Percentiles rank a stretch among this genome's conserved stretches.
Conservation (phyloP, 2,888 invertebrate species). For the Ecliptopera silaceata region DNA sequence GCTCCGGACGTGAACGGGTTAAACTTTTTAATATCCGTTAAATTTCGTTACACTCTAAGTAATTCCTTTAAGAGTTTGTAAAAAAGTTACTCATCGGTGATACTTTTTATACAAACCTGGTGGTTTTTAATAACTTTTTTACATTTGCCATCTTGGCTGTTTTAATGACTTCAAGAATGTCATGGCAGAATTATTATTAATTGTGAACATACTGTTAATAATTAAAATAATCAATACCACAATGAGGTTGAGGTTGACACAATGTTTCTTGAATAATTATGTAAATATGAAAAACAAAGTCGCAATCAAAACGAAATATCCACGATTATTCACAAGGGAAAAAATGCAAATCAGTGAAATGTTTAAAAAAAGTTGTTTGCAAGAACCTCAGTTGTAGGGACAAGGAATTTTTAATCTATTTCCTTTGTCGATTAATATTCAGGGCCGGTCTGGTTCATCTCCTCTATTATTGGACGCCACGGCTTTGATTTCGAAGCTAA, state of each 20-base stretch:
- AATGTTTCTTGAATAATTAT: neutral
- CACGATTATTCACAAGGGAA: constrained; percentile 81
- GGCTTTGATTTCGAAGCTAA: constrained; percentile 78
- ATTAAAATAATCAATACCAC: neutral
- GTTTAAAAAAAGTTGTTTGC: constrained; percentile 80
- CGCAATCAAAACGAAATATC: constrained; percentile 62
- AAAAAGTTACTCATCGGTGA: constrained; percentile 24
- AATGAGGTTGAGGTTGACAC: neutral
- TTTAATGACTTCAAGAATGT: no score
- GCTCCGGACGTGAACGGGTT: constrained; percentile 63
- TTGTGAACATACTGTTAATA: no score
- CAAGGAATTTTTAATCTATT: constrained; percentile 83
- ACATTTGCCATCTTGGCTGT: no score
- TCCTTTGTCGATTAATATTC: constrained; percentile 83
- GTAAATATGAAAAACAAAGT: constrained; percentile 37
- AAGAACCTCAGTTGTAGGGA: constrained; percentile 70
- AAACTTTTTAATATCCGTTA: constrained; percentile 84
- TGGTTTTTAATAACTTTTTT: no score
- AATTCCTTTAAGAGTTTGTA: constrained; percentile 57
- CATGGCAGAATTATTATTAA: no score
- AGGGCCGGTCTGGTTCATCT: constrained; percentile 82
- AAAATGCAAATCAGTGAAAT: constrained; percentile 76
- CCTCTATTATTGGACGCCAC: constrained; percentile 77
- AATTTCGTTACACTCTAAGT: constrained; percentile 77
- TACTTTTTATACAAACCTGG: constrained; percentile 2